phyloP scores from a whole-genome alignment of 2,888 invertebrate species.

The Apamea crenata region DNA sequence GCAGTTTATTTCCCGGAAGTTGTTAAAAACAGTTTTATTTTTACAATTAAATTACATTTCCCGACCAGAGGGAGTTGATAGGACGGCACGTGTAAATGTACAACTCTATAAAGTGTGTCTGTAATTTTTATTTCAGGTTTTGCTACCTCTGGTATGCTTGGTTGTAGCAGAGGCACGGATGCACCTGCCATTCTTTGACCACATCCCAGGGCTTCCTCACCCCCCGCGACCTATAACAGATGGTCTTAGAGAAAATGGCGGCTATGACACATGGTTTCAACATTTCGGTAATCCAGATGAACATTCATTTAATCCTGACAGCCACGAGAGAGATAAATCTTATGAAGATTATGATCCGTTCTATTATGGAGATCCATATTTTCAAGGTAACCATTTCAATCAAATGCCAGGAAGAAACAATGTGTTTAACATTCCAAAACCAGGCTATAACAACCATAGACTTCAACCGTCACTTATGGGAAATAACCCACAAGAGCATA shows the following conservation, averaged over 20 bases:
- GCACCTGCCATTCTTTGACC: constrained; percentile 16
- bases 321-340: constrained; percentile 10
- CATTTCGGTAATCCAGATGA: constrained; percentile 34
- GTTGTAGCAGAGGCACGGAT: constrained; percentile 33
- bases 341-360: constrained; percentile 26
- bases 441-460: not conserved
- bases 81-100: constrained; percentile 13
- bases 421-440: constrained; percentile 30
- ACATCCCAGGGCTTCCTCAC: constrained; percentile 7
- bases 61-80: not conserved
- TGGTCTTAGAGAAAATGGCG: not conserved
- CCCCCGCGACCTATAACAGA: not conserved
- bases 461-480: not conserved
- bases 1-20: not conserved
- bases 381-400: not conserved
- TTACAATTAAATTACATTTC: constrained; percentile 7
- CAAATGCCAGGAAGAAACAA: constrained; percentile 44
- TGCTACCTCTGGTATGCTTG: constrained; percentile 44
- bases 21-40: constrained; percentile 15
- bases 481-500: not conserved
- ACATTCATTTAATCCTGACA: constrained; percentile 12
- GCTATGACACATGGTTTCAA: constrained; percentile 29
- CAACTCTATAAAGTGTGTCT: not conserved
- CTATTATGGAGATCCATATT: constrained; percentile 25
- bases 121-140: constrained; percentile 53